These are phyloP conservation scores for Austrolebias charrua DNA, from an alignment of 2,797 vertebrate genomes.

Conservation along the genomic window DNA sequence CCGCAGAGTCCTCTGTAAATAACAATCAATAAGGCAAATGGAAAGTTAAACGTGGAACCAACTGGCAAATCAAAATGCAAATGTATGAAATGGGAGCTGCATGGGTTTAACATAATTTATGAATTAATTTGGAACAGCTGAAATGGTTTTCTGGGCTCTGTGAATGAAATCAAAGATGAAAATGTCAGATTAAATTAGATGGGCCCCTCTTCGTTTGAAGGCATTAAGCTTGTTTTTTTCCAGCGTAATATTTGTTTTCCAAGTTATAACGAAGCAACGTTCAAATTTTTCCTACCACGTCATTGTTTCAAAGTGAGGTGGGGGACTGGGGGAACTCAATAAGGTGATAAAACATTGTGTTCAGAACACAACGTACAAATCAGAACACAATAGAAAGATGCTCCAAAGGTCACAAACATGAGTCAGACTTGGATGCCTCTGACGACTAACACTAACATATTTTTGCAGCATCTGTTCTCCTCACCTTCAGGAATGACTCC, in stretches of 20 bases:
- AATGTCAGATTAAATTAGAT: slow-evolving; percentile 8
- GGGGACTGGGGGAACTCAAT: not conserved
- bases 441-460: slow-evolving; percentile 8
- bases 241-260: not conserved
- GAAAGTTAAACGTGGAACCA: slow-evolving; percentile 13
- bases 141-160: not conserved
- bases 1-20: slow-evolving; percentile 12
- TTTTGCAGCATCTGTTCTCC: slow-evolving; percentile 21
- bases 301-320: slow-evolving; percentile 1
- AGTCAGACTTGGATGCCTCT: slow-evolving; percentile 41
- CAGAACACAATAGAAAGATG: slow-evolving; percentile 5
- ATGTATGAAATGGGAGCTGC: slow-evolving; percentile 9
- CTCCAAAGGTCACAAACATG: slow-evolving; percentile 44
- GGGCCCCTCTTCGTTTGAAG: not conserved
- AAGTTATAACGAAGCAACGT: not conserved
- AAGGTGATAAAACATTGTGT: slow-evolving; percentile 3
- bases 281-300: not conserved
- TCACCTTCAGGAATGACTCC: slow-evolving; percentile 85
- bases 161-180: slow-evolving; percentile 16
- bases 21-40: slow-evolving; percentile 18
- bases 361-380: slow-evolving; percentile 32
- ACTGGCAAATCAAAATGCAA: slow-evolving; percentile 20
- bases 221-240: not conserved
- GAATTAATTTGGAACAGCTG: not conserved
- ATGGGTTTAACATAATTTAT: slow-evolving; percentile 6